Conservation (phyloP, 2,888 invertebrate species). For the Schizotus pectinicornis region DNA sequence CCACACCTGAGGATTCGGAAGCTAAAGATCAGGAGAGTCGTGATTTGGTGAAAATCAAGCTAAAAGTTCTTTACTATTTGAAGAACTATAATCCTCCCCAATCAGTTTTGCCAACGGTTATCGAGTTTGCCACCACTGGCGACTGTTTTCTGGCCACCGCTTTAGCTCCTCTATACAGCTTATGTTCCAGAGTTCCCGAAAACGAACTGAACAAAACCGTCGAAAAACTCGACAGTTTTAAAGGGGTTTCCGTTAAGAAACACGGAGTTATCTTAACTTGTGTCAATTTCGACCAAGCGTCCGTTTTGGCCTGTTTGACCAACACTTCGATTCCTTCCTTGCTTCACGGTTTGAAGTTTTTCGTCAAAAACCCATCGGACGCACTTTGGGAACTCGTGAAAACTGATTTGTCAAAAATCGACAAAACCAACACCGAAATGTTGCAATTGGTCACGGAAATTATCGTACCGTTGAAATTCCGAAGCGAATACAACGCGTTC, state of each 20-base stretch:
- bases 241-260: neutral
- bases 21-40: neutral
- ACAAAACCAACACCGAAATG: too few relatives aligned
- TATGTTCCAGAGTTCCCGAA: neutral
- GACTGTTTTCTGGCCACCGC: neutral
- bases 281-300: neutral
- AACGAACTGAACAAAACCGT: neutral
- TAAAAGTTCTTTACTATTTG: neutral
- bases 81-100: neutral
- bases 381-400: neutral
- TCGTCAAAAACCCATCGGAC: neutral
- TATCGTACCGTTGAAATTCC: too few relatives aligned
- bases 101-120: neutral
- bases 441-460: too few relatives aligned
- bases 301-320: neutral
- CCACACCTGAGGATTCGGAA: neutral
- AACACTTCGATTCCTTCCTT: neutral
- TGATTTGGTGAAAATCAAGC: neutral
- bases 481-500: too few relatives aligned
- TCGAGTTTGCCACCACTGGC: neutral
- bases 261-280: neutral
- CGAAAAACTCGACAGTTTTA: neutral
- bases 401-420: too few relatives aligned
- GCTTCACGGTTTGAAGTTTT: neutral
- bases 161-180: neutral